Evolutionary conservation across 2,888 invertebrate genomes (phyloP), one percentile per base, ranked within the genome.

Genomic region (Megaustenia siamemsis): DNA sequence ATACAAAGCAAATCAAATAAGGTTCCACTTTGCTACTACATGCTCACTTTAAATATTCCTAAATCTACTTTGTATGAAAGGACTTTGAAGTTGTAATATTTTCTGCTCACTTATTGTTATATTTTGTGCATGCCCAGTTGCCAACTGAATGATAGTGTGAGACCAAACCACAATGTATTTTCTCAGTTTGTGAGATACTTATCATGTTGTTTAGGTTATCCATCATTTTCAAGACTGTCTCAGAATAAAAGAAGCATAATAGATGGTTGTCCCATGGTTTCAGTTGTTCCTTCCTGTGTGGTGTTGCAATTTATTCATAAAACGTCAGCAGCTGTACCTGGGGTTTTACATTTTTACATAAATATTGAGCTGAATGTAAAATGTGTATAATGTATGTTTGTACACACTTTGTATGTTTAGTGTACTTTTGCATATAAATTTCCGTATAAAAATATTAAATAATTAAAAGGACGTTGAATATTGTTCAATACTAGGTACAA

Each of bases 381-480:
- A 45, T 10, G 8, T 10, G 8, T 12, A 45, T 45, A 28, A 28
- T 63, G 6, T 18, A 24, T 63, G 63, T 63, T 28, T 63, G n/a
- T 28, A 38, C 15, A 66, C 8, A 66, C 35, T 66, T 12, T 66
- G 35, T 35, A 38, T 38, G 38, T 66, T 6, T 66, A 35, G 5
- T 66, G 32, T 35, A 15, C 35, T 8, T 53, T 12, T 66, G 21
- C 35, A 35, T 38, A 66, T 21, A 66, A 38, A 38, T 35, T 35
- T 35, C 35, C 38, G 21, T 66, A 4, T 35, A 66, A 66, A 63
- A 66, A 38, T 18, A 38, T 35, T 35, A 66, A 66, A 35, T 18
- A 38, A 66, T 38, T 35, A 66, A 66, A 66, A 35, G 21, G 66
- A 66, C 66, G 15, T 66, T 66, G 66, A 66, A 66, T 66, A 66